Base-by-base conservation (phyloP, 2,797 vertebrate genomes). In the Erpetoichthys calabaricus region DNA sequence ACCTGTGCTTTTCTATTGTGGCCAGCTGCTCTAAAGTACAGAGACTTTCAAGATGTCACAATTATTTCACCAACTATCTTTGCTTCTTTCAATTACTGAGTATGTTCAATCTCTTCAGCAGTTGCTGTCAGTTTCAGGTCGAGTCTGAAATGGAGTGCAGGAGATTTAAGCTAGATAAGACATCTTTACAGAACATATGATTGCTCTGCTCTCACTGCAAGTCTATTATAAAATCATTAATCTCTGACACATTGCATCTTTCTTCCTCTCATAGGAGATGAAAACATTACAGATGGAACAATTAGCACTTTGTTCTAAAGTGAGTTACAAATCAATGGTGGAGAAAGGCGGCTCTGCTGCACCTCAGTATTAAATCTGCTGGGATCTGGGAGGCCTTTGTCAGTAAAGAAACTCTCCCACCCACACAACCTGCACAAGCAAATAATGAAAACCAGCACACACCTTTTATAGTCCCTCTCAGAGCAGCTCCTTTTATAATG, bases 251-350 rank as follows among this genome's bases (percentile, higher is more conserved):
- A 55, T 51, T 56, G 57, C 53, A 9, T 55, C 44, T 47, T 25
- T 5, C 61, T 51, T 10, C 42, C 41, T 45, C 57, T 53, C 57
- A 7, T 45, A 56, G 55, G 53, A 62, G 45, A 47, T 6, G 5
- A 45, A 4, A 42, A 10, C 42, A 46, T 59, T 63, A 59, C 57
- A 59, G 57, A 59, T 63, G 53, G 57, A 59, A 54, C 57, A 63
- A 56, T 63, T 59, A 63, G 53, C 53, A 51, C 61, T 47, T 43
- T 59, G 57, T 56, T 50, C 61, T 46, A 45, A 46, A 54, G 7
- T 54, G 59, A 45, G 52, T 59, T 63, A 59, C 61, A 52, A 63
- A 63, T 59, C 61, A 55, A 56, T 56, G 45, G 45, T 45, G 53
- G 47, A 43, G 61, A 63, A 52, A 44, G 42, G 50, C 49, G 45